phyloP scores from a whole-genome alignment of 1,140 invertebrate genomes.

The Subanguina moxae region DNA sequence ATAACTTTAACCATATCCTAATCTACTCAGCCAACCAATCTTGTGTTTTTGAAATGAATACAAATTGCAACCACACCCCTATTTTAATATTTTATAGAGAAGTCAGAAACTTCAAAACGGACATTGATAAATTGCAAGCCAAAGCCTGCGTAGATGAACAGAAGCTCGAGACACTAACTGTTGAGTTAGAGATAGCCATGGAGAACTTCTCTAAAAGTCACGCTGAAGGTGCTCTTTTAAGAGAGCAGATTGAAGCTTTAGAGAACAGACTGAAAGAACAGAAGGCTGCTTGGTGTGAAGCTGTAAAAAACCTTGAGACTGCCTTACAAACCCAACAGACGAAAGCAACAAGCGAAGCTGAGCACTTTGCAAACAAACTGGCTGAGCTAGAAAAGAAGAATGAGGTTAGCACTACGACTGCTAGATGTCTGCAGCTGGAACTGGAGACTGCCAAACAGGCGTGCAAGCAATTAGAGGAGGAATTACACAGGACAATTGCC shows the following conservation, averaged over 20 bases:
- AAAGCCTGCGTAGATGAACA: neutral
- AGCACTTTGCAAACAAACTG: neutral
- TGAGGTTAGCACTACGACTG: too few relatives aligned
- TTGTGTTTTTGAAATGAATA: too few relatives aligned
- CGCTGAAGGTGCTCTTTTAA: neutral
- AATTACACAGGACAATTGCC: neutral
- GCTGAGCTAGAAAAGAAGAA: too few relatives aligned
- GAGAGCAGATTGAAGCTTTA: neutral
- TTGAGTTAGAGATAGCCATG: neutral
- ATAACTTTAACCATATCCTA: too few relatives aligned
- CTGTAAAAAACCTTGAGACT: neutral
- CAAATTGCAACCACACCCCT: neutral
- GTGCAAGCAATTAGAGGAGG: neutral
- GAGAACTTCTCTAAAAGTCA: neutral
- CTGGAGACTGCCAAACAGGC: too few relatives aligned
- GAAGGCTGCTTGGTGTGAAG: neutral
- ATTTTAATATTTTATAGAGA: neutral
- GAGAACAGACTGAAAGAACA: neutral
- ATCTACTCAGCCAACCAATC: too few relatives aligned
- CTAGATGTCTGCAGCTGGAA: too few relatives aligned
- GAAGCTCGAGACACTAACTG: neutral
- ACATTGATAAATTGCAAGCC: neutral
- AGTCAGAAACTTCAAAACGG: neutral
- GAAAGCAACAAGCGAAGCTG: neutral
- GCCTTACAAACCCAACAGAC: neutral